These are phyloP conservation scores for Amiota minor DNA, from an alignment of 2,888 invertebrate genomes.

Conservation along the genomic window DNA sequence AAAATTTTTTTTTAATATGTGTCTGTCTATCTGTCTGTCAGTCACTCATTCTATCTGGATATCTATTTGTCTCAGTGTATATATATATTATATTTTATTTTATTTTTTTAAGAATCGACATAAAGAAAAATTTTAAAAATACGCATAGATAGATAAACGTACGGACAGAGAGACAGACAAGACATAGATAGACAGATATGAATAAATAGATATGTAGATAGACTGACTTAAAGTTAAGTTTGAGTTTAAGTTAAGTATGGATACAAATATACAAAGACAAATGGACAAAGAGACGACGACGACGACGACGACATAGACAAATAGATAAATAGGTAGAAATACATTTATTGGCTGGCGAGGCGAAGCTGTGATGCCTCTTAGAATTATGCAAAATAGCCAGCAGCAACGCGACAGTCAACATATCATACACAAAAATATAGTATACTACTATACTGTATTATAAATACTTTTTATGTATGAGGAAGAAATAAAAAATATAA, in stretches of 20 bases:
- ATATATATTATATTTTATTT: no score
- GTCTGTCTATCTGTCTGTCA: no score
- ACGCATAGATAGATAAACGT: background rate
- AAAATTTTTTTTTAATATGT: background rate
- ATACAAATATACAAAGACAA: background rate
- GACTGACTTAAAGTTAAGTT: no score
- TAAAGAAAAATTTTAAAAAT: background rate
- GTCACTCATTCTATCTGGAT: no score
- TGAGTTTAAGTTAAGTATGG: no score
- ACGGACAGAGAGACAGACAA: background rate
- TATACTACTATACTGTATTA: no score
- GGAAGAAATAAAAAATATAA: slow-evolving; percentile 59
- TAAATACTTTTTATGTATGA: slow-evolving; percentile 58
- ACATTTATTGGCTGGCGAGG: background rate
- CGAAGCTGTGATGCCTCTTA: slow-evolving; percentile 37
- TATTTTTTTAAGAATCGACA: slow-evolving; percentile 4
- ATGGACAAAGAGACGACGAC: background rate
- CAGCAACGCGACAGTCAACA: background rate
- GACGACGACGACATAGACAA: background rate
- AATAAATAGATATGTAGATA: background rate
- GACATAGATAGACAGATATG: background rate
- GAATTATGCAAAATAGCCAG: slow-evolving; percentile 59
- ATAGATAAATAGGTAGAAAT: background rate
- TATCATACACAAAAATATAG: background rate
- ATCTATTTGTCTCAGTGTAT: no score